A percentile compares a stretch with the other conserved stretches of the same genome.
Conservation (phyloP, 2,888 invertebrate species). For the Gibbula magus region DNA sequence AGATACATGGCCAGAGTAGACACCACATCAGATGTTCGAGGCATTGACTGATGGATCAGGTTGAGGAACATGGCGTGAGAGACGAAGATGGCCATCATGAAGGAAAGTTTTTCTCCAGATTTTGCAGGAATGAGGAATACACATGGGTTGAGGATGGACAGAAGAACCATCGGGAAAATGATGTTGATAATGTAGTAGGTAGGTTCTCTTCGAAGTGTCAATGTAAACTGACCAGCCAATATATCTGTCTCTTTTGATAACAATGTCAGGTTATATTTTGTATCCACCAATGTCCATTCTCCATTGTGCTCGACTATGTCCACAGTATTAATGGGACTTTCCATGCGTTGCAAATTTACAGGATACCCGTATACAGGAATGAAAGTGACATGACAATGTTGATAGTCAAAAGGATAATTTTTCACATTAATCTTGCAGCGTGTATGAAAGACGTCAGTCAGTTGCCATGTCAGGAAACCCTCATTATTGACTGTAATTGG, state of each 20-base stretch:
- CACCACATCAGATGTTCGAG: background rate
- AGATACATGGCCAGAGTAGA: background rate
- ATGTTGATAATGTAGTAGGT: constrained; percentile 16
- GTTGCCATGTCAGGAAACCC: background rate
- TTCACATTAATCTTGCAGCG: background rate
- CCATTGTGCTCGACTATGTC: background rate
- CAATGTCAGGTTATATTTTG: no score
- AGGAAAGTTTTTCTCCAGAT: background rate
- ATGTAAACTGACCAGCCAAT: background rate
- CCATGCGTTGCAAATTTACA: no score
- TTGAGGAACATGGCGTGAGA: constrained; percentile 2
- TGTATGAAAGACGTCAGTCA: background rate
- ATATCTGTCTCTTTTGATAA: background rate
- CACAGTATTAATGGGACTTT: no score
- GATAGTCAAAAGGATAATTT: background rate
- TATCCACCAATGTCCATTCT: background rate
- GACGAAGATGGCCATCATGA: constrained; percentile 1
- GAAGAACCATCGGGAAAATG: constrained; percentile 2
- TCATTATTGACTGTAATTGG: background rate
- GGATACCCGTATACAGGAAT: background rate
- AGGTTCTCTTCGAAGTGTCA: background rate
- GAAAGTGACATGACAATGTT: background rate
- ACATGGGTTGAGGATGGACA: background rate
- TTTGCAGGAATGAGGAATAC: constrained; percentile 2
- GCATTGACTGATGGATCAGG: background rate